Conservation (phyloP, 1,140 invertebrate genomes). For the Leptinotarsa lineolata region DNA sequence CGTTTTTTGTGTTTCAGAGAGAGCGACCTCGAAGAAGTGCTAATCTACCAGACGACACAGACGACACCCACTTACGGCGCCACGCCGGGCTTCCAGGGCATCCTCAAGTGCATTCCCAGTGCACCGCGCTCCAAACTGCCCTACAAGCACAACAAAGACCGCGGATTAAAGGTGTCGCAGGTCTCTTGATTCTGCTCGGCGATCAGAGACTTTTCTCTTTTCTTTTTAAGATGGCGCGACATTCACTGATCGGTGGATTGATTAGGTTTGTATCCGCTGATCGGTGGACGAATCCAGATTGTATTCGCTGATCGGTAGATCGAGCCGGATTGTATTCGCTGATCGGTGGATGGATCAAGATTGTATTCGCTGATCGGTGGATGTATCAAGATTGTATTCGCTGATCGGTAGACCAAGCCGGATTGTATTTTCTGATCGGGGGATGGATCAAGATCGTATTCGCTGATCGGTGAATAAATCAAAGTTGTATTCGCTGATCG, state of each 20-base stretch:
- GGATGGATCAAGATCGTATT: too few species aligned
- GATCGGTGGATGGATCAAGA: too few species aligned
- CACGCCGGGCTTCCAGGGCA: constrained; percentile 44
- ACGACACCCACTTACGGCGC: constrained; percentile 43
- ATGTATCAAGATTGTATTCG: too few species aligned
- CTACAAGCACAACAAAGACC: background rate
- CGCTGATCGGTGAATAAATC: too few species aligned
- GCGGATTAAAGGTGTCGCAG: background rate
- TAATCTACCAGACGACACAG: constrained; percentile 51
- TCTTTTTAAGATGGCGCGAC: background rate
- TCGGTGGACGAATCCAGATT: too few species aligned
- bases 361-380: too few species aligned
- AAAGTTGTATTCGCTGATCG: too few species aligned
- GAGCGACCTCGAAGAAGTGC: constrained; percentile 53
- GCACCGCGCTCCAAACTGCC: constrained; percentile 33
- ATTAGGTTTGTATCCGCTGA: too few species aligned
- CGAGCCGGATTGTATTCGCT: too few species aligned
- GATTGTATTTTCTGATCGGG: too few species aligned
- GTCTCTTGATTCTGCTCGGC: background rate
- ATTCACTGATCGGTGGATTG: background rate
- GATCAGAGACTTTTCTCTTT: background rate
- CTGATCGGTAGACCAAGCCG: too few species aligned
- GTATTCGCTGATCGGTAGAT: too few species aligned
- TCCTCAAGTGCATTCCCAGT: constrained; percentile 49
- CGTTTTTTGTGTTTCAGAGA: constrained; percentile 45